A percentile compares a stretch with the other conserved stretches of the same genome.
phyloP scores from a whole-genome alignment of 2,797 vertebrate species.

The Acanthurus tractus region DNA sequence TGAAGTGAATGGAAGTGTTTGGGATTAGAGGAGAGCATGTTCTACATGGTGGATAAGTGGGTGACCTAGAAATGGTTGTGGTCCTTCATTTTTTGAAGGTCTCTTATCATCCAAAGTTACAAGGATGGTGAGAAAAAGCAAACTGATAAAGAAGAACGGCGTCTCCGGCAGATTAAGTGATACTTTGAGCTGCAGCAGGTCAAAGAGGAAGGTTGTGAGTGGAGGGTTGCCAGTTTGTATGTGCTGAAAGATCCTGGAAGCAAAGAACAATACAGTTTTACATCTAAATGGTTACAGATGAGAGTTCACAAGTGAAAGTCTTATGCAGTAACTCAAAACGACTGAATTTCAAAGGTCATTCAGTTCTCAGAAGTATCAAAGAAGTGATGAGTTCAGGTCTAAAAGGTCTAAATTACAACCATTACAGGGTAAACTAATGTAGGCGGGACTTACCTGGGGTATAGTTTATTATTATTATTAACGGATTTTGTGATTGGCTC shows the following conservation, averaged over 20 bases:
- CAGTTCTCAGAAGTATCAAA: too few species aligned
- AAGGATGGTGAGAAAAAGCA: not conserved
- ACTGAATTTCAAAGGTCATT: too few species aligned
- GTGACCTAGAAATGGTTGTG: constrained; percentile 4
- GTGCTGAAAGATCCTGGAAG: not conserved
- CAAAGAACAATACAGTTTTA: not conserved
- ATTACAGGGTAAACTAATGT: too few species aligned
- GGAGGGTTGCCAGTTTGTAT: constrained; percentile 23
- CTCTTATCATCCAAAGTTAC: constrained; percentile 5
- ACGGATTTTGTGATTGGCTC: too few species aligned
- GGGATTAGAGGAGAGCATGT: constrained; percentile 30
- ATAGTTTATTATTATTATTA: too few species aligned
- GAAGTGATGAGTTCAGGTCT: too few species aligned
- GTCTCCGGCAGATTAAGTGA: not conserved
- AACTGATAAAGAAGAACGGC: not conserved
- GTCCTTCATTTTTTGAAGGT: not conserved
- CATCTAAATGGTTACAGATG: not conserved
- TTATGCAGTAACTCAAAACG: not conserved
- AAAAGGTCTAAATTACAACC: too few species aligned
- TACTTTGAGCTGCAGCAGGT: not conserved
- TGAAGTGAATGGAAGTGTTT: constrained; percentile 20
- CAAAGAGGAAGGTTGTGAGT: not conserved
- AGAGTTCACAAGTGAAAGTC: not conserved
- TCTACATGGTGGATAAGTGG: constrained; percentile 13
- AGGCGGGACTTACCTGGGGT: too few species aligned